These are phyloP conservation scores for Apantesis nais DNA, from an alignment of 2,888 invertebrate species.

Conservation along the genomic window DNA sequence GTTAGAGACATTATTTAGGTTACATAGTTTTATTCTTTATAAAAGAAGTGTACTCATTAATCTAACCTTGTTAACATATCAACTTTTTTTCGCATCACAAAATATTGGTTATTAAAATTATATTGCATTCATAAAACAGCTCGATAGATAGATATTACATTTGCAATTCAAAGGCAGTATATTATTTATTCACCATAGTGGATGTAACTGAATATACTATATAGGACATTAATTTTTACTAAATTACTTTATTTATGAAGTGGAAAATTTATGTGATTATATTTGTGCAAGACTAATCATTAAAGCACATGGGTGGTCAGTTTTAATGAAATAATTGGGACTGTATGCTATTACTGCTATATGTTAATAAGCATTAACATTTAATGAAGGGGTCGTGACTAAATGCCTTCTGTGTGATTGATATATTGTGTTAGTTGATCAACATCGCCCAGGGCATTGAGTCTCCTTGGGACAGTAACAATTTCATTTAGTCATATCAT, in stretches of 20 bases:
- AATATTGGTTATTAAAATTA: no score
- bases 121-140: no score
- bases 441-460: background rate
- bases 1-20: no score
- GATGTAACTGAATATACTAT: no score
- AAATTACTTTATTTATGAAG: slow-evolving; percentile 6
- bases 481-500: background rate
- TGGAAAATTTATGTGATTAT: background rate
- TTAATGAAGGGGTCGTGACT: slow-evolving; percentile 12
- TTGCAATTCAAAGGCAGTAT: no score
- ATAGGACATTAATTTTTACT: background rate
- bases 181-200: no score
- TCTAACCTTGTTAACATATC: no score
- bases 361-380: slow-evolving; percentile 14
- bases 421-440: slow-evolving; percentile 7
- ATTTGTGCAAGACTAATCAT: slow-evolving; percentile 2
- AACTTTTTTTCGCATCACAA: no score
- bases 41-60: no score
- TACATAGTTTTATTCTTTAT: no score
- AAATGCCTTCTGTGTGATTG: slow-evolving; percentile 7
- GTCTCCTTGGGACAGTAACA: background rate
- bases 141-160: no score
- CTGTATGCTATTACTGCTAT: background rate
- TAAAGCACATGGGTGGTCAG: slow-evolving; percentile 10
- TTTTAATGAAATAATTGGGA: slow-evolving; percentile 18